Evolutionary conservation across 2,113 vertebrate species (phyloP), one percentile per base, ranked within the genome.

Genomic region (Cephalophus harveyi): DNA sequence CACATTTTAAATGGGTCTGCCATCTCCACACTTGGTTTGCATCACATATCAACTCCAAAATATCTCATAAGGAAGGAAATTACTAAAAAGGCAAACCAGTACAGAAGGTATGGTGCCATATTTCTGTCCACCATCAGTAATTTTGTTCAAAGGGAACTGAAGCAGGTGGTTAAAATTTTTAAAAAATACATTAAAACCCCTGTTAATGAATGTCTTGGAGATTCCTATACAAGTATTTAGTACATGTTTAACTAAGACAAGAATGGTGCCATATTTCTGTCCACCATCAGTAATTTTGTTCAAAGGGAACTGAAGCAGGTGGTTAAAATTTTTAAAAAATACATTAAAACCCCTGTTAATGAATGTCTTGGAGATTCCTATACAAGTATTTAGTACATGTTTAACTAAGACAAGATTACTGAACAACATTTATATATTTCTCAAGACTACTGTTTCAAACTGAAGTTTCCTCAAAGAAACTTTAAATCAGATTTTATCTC

Each of bases 401-500:
- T 43, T 43, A 43, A 43, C 25, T 82, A 60, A 97, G 85, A 98
- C 74, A 98, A 96, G 91, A 79, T 76, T 89, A 59, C 54, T 97
- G 89, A 97, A 78, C 64, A 96, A 97, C 97, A 96, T 88, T 97
- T 94, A 28, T 78, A 74, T 28, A 87, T 16, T 92, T 83, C 43
- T 97, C 95, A 97, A 93, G 89, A 81, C n/a, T 28, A 93, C 46
- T 97, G 43, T 95, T 87, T 95, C 95, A 97, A 98, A 97, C 33
- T 43, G 36, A 36, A 91, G 62, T 93, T 97, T 98, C 91, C 97
- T 85, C 89, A 95, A 97, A 98, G 89, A 96, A 98, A 96, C 92
- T 79, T 97, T 97, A 92, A 98, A 97, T 95, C 97, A 97, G 59
- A 97, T 97, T 94, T 97, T 92, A 98, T 92, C 89, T 98, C 96